Conservation (phyloP, 2,888 invertebrate genomes). For the Dromius quadrimaculatus region DNA sequence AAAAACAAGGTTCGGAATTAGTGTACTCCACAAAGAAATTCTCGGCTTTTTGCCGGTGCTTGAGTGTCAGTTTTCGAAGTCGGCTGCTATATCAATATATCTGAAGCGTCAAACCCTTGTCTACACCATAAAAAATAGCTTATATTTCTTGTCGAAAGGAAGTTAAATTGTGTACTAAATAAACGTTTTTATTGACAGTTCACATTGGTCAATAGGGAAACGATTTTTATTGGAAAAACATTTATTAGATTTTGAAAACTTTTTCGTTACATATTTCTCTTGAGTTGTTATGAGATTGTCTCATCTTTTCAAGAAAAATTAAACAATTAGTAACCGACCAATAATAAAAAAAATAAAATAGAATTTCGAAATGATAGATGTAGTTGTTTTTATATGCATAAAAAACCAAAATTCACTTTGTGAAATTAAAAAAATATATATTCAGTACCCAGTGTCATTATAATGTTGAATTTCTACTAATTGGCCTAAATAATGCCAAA, state of each 20-base stretch:
- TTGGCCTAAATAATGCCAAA: conserved; percentile 5
- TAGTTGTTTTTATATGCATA: too few relatives aligned
- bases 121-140: conserved; percentile 36
- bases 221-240: conserved; percentile 1
- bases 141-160: conserved; percentile 7
- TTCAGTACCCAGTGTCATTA: too few relatives aligned
- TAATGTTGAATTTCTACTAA: not conserved
- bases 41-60: conserved; percentile 19
- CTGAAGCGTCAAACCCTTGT: conserved; percentile 29
- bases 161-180: not conserved
- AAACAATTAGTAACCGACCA: too few relatives aligned
- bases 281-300: too few relatives aligned
- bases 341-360: too few relatives aligned
- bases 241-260: conserved; percentile 29
- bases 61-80: conserved; percentile 28
- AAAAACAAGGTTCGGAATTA: conserved; percentile 26
- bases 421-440: too few relatives aligned
- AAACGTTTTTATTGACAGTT: conserved; percentile 11
- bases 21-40: conserved; percentile 19
- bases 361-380: too few relatives aligned
- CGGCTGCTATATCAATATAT: conserved; percentile 35
- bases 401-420: too few relatives aligned
- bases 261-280: too few relatives aligned
- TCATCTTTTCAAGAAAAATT: too few relatives aligned
- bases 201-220: conserved; percentile 10